Base-by-base conservation (phyloP, 2,888 invertebrate genomes). In the Syritta pipiens region DNA sequence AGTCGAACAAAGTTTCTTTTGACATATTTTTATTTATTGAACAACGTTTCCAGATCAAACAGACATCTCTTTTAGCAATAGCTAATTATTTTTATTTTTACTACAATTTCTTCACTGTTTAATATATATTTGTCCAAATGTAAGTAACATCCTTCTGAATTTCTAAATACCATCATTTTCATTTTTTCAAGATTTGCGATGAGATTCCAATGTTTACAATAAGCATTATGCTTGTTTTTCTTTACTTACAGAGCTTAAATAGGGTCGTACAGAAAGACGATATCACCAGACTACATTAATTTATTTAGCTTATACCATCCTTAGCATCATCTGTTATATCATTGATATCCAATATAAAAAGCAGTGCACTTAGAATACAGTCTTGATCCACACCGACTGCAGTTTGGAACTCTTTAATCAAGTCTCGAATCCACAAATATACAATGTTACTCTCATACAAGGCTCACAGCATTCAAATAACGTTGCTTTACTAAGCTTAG, bases 241-340 rank as follows among this genome's bases (percentile, higher is more conserved):
- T 28, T 49, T 12, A 49, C 1, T 6, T 49, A 30, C 49, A 49
- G 26, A 19, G 28, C 32, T 28, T 49, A 17, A 9, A 28, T 32
- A 28, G 49, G 9, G 32, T 49, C 49, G 9, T 6, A 14, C 17
- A 49, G 49, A 49, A 49, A 28, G 49, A 49, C 49, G 32, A 49
- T 49, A 49, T 49, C 17, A 26, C 2, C 28, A 1, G 40, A 7
- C 2, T 44, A 44, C 44, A 44, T 44, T 10, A 44, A 44, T 20
- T 3, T 7, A 40, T 3, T 40, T 3, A 12, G n/a, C n/a, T n/a
- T 40, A 28, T 4, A 9, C 2, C 28, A 28, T n/a, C 28, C n/a
- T 4, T 1, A 1, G n/a, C 28, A 3, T 28, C 28, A 28, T 28
- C 28, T 28, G 28, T 28, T 28, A 28, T 28, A 4, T 28, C 28